phyloP scores from a whole-genome alignment of 2,113 vertebrate genomes.

The Callaeas wilsoni region DNA sequence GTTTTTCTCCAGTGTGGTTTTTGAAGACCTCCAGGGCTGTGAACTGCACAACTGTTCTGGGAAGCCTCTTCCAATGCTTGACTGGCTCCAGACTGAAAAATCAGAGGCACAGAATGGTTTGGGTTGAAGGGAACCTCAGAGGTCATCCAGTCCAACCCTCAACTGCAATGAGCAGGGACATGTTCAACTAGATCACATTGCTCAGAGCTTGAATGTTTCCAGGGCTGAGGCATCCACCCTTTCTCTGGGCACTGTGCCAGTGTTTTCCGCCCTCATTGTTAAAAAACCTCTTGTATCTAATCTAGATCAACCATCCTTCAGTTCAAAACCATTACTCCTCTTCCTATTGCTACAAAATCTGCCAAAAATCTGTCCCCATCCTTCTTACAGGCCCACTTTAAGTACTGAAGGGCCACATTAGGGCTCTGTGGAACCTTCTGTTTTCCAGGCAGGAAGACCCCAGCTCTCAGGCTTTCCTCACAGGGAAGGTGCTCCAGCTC shows the following conservation, averaged over 20 bases:
- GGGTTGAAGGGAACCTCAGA: not conserved
- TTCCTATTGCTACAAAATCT: not conserved
- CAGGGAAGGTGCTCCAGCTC: not conserved
- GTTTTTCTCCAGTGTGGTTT: not conserved
- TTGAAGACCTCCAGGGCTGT: not conserved
- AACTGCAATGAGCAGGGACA: not conserved
- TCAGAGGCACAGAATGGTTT: not conserved
- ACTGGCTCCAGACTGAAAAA: not conserved
- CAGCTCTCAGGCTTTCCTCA: not conserved
- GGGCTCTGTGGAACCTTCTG: not conserved
- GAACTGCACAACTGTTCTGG: not conserved
- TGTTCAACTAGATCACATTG: fast-evolving
- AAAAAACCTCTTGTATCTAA: not conserved
- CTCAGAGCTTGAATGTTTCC: not conserved
- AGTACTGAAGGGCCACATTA: not conserved
- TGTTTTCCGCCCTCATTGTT: not conserved
- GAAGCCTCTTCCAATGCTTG: not conserved
- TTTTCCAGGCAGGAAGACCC: not conserved
- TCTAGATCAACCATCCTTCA: not conserved
- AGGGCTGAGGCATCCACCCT: not conserved
- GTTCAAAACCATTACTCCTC: not conserved
- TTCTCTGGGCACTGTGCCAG: not conserved
- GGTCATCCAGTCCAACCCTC: not conserved
- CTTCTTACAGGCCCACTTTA: not conserved
- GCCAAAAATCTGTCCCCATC: not conserved